Conservation (phyloP, 2,797 vertebrate species). For the Sebastes melanostomus region DNA sequence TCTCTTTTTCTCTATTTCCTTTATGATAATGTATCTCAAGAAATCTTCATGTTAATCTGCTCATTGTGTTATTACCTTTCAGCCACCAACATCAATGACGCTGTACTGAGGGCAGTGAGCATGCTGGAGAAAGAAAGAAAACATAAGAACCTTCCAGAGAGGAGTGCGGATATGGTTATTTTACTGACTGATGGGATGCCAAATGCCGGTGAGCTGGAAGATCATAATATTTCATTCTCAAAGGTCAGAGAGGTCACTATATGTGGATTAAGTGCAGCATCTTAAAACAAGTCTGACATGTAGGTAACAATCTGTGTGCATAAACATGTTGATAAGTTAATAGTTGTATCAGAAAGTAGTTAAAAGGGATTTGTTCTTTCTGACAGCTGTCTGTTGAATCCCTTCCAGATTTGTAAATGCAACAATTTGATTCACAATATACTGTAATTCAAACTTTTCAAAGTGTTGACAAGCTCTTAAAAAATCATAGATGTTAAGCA, state of each 20-base stretch:
- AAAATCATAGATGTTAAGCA: neutral
- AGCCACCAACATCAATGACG: slow-evolving; percentile 88
- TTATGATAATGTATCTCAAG: neutral
- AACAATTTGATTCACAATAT: too few relatives aligned
- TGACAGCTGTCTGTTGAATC: neutral
- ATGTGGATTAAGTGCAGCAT: neutral
- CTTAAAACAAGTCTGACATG: neutral
- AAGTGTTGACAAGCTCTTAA: neutral
- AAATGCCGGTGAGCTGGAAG: slow-evolving; percentile 78
- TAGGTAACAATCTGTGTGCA: neutral
- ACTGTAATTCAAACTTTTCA: neutral
- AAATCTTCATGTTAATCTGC: neutral
- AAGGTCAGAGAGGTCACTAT: neutral
- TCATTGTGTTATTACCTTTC: slow-evolving; percentile 13
- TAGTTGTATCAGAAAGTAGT: neutral
- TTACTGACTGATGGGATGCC: slow-evolving; percentile 91
- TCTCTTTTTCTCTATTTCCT: neutral
- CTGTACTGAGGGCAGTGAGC: slow-evolving; percentile 78
- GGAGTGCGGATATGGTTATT: slow-evolving; percentile 87
- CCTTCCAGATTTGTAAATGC: neutral
- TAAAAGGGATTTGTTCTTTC: neutral
- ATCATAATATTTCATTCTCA: neutral
- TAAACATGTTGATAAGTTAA: neutral
- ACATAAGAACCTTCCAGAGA: slow-evolving; percentile 65
- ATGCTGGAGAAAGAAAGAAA: slow-evolving; percentile 71